Base-by-base conservation (phyloP, 1,140 invertebrate genomes). In the fruit fly (Drosophila melanogaster) region DNA sequence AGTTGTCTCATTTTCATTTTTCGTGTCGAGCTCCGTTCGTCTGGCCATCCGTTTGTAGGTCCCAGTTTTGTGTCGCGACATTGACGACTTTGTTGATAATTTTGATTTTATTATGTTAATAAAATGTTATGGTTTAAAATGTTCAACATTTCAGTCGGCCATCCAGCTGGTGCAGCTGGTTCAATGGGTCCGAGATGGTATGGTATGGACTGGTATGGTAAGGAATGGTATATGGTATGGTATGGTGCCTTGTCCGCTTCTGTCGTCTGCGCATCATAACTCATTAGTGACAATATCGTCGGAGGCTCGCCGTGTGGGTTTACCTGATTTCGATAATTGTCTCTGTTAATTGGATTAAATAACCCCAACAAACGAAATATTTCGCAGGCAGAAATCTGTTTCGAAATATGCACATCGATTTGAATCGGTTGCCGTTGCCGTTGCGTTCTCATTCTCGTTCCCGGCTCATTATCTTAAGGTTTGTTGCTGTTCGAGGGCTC, bases 61-160 rank as follows among this genome's bases (percentile, higher is more conserved):
- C 65, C 37, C 67, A 40, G 66, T 66, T 66, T 66, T 79, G 61
- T 78, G 76, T 72, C 78, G 79, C 79, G 84, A 91, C 89, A 89
- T 90, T 90, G 89, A 91, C 89, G 89, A 90, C 89, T 90, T 90
- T 90, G 84, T 90, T 90, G 84, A 90, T 90, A 91, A 90, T 90
- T 90, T 90, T 91, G 89, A 90, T 89, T 90, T 90, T 90, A 90
- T 90, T 90, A 89, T 91, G 89, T 89, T 90, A 91, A 90, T 90
- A 90, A 90, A 90, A 90, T 90, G 89, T 90, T 91, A 90, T 90
- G 89, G 89, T 90, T 90, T 90, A 90, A 90, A 90, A 90, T 90
- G 87, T 81, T 90, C 79, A 89, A 75, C 79, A 77, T 73, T 79
- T 80, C 83, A 78, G 72, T 77, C 57, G 60, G 66, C 55, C 54